phyloP scores from a whole-genome alignment of 2,888 invertebrate species.

The Thereva unica region DNA sequence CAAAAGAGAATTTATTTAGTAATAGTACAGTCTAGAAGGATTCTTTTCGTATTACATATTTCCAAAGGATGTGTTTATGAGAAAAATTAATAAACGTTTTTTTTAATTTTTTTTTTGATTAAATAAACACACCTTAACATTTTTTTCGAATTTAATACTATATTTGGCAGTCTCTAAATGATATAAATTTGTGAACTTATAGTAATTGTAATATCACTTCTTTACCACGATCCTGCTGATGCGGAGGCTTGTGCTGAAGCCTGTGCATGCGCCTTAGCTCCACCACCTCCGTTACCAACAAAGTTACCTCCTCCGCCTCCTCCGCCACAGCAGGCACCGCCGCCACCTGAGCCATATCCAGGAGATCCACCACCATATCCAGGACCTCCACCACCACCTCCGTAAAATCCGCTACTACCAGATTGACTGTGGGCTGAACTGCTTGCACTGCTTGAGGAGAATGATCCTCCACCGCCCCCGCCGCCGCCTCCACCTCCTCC shows the following conservation, averaged over 20 bases:
- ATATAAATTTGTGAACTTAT: background rate
- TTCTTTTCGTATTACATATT: too few relatives aligned
- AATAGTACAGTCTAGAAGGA: too few relatives aligned
- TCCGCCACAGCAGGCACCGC: conserved; percentile 15
- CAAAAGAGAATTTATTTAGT: too few relatives aligned
- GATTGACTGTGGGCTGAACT: conserved; percentile 4
- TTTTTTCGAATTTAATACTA: too few relatives aligned
- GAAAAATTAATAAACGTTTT: too few relatives aligned
- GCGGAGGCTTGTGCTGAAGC: conserved; percentile 17
- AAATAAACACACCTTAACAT: too few relatives aligned
- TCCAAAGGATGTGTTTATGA: too few relatives aligned
- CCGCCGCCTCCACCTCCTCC: conserved; percentile 3
- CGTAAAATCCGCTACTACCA: background rate
- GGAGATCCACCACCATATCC: conserved; percentile 10
- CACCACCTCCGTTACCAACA: too few relatives aligned
- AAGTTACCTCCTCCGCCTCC: conserved; percentile 7
- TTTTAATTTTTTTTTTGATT: too few relatives aligned
- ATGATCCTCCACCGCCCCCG: conserved; percentile 9
- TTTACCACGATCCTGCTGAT: conserved; percentile 22
- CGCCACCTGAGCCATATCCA: conserved; percentile 8
- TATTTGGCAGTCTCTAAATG: too few relatives aligned
- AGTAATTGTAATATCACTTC: background rate
- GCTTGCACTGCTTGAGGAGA: conserved; percentile 8
- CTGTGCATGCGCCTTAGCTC: background rate
- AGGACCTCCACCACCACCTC: conserved; percentile 15